Percentiles rank a stretch among this genome's conserved stretches.
phyloP scores from a whole-genome alignment of 2,888 invertebrate species.

The Aspidiotus rigidus region DNA sequence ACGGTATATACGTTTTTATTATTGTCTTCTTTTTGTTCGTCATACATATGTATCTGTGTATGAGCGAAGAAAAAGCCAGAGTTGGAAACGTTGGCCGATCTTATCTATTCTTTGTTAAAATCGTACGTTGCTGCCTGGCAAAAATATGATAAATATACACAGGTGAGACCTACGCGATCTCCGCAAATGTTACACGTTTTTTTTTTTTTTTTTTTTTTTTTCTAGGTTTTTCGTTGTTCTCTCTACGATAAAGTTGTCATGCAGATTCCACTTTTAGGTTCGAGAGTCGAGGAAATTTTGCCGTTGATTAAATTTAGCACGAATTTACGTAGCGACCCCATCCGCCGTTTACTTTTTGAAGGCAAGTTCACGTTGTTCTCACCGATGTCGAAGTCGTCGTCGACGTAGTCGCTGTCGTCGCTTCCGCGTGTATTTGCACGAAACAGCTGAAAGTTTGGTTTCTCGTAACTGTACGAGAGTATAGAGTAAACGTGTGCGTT shows the following conservation, averaged over 20 bases:
- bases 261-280: too few species aligned
- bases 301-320: too few species aligned
- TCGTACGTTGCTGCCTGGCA: neutral
- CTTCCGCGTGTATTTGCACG: slow-evolving; percentile 24
- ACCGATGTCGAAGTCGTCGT: too few species aligned
- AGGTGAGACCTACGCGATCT: neutral
- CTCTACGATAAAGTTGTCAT: too few species aligned
- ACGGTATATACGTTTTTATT: slow-evolving; percentile 23
- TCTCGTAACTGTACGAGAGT: slow-evolving; percentile 7
- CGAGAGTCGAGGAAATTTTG: too few species aligned
- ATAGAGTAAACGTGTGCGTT: slow-evolving; percentile 16
- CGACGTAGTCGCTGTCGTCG: neutral
- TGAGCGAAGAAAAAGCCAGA: neutral
- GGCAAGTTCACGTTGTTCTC: too few species aligned
- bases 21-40: slow-evolving; percentile 12
- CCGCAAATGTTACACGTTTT: neutral
- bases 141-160: neutral
- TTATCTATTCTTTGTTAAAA: slow-evolving; percentile 2
- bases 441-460: slow-evolving; percentile 32
- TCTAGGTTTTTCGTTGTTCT: too few species aligned
- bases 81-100: neutral
- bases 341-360: too few species aligned
- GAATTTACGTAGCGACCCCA: too few species aligned
- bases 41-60: slow-evolving; percentile 13
- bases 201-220: neutral